Percentiles rank a stretch among this genome's conserved stretches.
These are phyloP conservation scores for Beris morrisii DNA, from an alignment of 2,888 invertebrate species.

Conservation along the genomic window DNA sequence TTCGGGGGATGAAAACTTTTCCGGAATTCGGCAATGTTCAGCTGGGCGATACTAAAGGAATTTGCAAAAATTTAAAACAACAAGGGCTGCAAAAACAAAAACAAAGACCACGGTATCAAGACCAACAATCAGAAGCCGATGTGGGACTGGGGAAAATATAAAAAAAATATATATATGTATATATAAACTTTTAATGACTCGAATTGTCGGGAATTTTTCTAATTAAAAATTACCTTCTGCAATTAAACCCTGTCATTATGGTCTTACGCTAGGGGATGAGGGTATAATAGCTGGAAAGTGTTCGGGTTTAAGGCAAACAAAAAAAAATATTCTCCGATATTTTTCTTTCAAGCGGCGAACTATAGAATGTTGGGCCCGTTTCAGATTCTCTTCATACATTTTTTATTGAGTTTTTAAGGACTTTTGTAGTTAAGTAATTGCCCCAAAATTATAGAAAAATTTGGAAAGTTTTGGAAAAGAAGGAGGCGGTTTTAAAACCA, in stretches of 20 bases:
- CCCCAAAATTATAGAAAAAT: too few relatives aligned
- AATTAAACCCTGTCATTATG: constrained; percentile 29
- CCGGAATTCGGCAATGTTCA: neutral
- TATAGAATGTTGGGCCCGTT: too few relatives aligned
- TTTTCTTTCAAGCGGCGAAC: too few relatives aligned
- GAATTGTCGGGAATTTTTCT: constrained; percentile 23
- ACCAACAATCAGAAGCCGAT: constrained; percentile 19
- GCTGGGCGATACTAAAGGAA: constrained; percentile 1
- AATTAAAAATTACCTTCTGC: constrained; percentile 32
- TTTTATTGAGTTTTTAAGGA: too few relatives aligned
- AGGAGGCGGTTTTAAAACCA: too few relatives aligned
- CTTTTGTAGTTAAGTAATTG: too few relatives aligned
- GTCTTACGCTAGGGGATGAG: too few relatives aligned
- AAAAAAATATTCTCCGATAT: too few relatives aligned
- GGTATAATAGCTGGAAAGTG: too few relatives aligned
- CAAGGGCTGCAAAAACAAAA: neutral
- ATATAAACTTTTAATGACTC: constrained; percentile 27
- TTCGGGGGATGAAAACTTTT: constrained; percentile 1
- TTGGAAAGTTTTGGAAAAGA: too few relatives aligned
- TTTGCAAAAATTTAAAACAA: neutral
- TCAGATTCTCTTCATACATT: too few relatives aligned
- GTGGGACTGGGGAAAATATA: neutral
- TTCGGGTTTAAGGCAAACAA: too few relatives aligned
- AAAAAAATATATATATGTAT: constrained; percentile 9
- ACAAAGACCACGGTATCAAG: constrained; percentile 22